Evolutionary conservation across 30 jellyfish, hydroid and myxozoan genomes (phyloP).

Genomic region (Hydractinia symbiolongicarpus): DNA sequence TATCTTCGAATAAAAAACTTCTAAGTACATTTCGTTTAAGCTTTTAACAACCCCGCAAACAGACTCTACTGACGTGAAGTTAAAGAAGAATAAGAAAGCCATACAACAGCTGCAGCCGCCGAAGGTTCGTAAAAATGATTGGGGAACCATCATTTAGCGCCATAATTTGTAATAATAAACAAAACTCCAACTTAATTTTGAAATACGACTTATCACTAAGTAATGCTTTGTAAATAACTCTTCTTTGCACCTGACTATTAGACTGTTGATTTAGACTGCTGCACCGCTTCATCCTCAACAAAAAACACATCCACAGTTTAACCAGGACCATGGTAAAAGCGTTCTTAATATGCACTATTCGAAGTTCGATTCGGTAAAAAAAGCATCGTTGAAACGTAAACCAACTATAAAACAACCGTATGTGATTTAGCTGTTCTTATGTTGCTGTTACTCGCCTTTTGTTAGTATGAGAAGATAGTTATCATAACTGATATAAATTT

Average conservation of each 20-base stretch:
- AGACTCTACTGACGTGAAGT: slow-evolving; percentile 22
- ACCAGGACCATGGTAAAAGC: slow-evolving; percentile 72
- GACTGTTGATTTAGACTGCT: not conserved
- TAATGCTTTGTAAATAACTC: too few species aligned
- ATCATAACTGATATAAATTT: too few species aligned
- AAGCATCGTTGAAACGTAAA: slow-evolving; percentile 71
- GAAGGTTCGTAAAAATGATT: not conserved
- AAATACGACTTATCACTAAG: too few species aligned
- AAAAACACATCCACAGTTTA: slow-evolving; percentile 76
- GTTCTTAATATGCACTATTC: slow-evolving; percentile 66
- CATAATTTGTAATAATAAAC: not conserved
- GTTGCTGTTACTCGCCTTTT: too few species aligned
- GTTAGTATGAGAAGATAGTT: too few species aligned
- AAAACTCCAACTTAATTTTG: slow-evolving; percentile 50
- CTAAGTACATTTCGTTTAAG: not conserved
- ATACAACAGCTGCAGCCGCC: slow-evolving; percentile 32
- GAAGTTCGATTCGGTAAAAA: slow-evolving; percentile 65
- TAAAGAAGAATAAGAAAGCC: slow-evolving; percentile 23
- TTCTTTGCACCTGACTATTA: too few species aligned
- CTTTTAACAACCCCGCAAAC: slow-evolving; percentile 9
- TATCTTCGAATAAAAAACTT: too few species aligned
- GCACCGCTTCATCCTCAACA: slow-evolving; percentile 57
- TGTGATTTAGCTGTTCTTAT: slow-evolving; percentile 10
- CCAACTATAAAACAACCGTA: slow-evolving; percentile 77
- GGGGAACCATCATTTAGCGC: too few species aligned